Base-by-base conservation (phyloP, 1,140 invertebrate species). In the Daktulosphaira vitifoliae region DNA sequence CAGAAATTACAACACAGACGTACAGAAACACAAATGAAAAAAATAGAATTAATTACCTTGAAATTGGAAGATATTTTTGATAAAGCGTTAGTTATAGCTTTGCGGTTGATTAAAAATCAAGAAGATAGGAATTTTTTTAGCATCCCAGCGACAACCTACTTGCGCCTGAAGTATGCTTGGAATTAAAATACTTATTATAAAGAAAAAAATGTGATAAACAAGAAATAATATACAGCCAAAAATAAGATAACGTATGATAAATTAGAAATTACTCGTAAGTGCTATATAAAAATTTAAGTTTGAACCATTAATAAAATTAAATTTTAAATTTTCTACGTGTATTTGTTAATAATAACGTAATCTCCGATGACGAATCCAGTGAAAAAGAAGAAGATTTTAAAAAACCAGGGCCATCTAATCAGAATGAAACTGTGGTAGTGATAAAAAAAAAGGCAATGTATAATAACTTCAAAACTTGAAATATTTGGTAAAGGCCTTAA, bases 1-100 rank as follows among this genome's bases (percentile, higher is more conserved):
- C 56, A 64, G 23, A 56, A 66, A 48, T 48, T 48, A 11, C 8
- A 48, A 1, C 16, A 48, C 16, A 48, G 44, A 48, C 18, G 22
- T 7, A 48, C 44, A 7, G 44, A 48, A 49, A 49, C 46, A 25
- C 46, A 49, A 49, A 0, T 4, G 15, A 49, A 49, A 23, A 49
- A 49, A 49, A 49, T 23, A 13, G 20, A 49, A 49, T 22, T 23
- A 15, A 23, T 49, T 49, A 49, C 25, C 7, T 49, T 5, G 1
- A 25, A 11, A 49, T 49, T 49, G 25, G 25, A 49, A 6, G 46
- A 25, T 49, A 2, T 49, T 23, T 49, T 49, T 49, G 46, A 48
- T 48, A 48, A 20, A 20, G 42, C 42, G 22, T 20, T 20, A 20
- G 42, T 20, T 20, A 20, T 20, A 8, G 42, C 42, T 22, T 22